These are phyloP conservation scores for Therioaphis trifolii DNA, from an alignment of 2,888 invertebrate genomes.

Conservation along the genomic window DNA sequence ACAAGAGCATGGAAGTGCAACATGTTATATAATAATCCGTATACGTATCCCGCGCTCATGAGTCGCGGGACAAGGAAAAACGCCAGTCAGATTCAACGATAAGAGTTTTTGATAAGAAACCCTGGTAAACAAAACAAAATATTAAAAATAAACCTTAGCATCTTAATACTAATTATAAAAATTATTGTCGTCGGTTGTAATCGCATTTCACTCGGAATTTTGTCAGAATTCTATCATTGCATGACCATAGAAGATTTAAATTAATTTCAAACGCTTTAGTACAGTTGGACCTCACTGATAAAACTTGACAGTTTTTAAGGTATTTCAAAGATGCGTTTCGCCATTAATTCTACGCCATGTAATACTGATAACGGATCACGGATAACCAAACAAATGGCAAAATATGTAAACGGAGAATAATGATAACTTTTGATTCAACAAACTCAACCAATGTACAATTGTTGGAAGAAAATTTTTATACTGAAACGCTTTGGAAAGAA, in stretches of 20 bases:
- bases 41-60: too few relatives aligned
- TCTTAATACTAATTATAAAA: too few relatives aligned
- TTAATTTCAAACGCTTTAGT: background rate
- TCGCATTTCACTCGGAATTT: too few relatives aligned
- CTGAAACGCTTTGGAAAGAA: background rate
- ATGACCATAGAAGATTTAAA: too few relatives aligned
- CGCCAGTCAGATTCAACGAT: too few relatives aligned
- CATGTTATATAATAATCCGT: too few relatives aligned
- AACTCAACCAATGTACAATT: background rate
- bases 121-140: background rate
- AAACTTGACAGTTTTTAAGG: background rate
- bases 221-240: too few relatives aligned
- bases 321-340: constrained; percentile 16
- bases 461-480: background rate
- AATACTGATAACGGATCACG: constrained; percentile 45
- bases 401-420: constrained; percentile 12
- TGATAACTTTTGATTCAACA: background rate
- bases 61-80: too few relatives aligned
- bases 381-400: constrained; percentile 46
- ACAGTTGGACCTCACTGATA: background rate
- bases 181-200: too few relatives aligned
- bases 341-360: background rate
- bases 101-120: background rate
- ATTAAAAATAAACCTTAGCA: too few relatives aligned
- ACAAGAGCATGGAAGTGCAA: too few relatives aligned